These are phyloP conservation scores for Scortum barcoo DNA, from an alignment of 2,113 vertebrate species.

Conservation along the genomic window DNA sequence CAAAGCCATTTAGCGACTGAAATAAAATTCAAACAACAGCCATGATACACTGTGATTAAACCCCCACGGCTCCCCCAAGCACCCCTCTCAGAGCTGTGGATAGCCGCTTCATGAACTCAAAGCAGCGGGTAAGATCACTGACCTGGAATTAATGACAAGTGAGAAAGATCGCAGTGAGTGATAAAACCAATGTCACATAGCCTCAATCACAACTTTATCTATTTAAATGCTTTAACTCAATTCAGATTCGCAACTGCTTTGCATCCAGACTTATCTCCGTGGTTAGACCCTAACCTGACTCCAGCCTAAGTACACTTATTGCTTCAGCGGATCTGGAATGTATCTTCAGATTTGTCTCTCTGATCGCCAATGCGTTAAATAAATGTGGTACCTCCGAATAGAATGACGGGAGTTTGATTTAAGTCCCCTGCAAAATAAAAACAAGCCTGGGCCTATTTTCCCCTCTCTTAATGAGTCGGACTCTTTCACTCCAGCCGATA, in stretches of 20 bases:
- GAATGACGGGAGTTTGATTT: constrained; percentile 48
- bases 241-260: constrained; percentile 58
- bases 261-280: constrained; percentile 42
- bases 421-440: constrained; percentile 41
- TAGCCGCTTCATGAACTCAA: constrained; percentile 54
- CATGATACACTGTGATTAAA: constrained; percentile 84
- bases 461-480: constrained; percentile 54
- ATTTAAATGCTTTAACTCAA: constrained; percentile 46
- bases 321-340: constrained; percentile 47
- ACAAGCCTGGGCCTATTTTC: constrained; percentile 21
- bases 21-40: constrained; percentile 80
- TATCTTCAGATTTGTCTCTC: constrained; percentile 50
- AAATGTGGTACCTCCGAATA: constrained; percentile 18
- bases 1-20: constrained; percentile 85
- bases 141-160: constrained; percentile 82
- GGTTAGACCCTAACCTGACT: constrained; percentile 51
- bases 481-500: constrained; percentile 53
- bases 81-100: constrained; percentile 52
- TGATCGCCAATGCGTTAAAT: constrained; percentile 38
- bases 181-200: constrained; percentile 76
- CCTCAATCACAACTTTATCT: constrained; percentile 70
- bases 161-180: constrained; percentile 76
- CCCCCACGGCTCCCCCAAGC: constrained; percentile 58
- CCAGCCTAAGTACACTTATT: constrained; percentile 42
- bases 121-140: constrained; percentile 73